A percentile compares a stretch with the other conserved stretches of the same genome.
phyloP scores from a whole-genome alignment of 2,113 vertebrate species.

The Hemibagrus wyckioides region DNA sequence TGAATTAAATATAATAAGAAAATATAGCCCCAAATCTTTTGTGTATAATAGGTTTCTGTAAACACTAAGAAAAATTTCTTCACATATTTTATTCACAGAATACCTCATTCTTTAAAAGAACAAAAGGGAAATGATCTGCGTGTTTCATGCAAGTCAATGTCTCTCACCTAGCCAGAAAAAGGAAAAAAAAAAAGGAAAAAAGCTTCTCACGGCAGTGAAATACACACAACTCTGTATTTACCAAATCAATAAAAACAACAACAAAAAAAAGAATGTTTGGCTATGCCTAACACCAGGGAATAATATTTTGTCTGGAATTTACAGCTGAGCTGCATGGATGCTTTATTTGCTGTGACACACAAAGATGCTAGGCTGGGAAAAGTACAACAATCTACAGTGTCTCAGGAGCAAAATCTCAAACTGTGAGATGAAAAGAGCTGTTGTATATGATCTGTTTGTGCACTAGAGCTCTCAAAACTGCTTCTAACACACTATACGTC shows the following conservation, averaged over 20 bases:
- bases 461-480: background rate
- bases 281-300: slow-evolving; percentile 7
- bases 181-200: background rate
- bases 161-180: background rate
- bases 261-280: background rate
- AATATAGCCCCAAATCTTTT: background rate
- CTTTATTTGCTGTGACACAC: slow-evolving; percentile 23
- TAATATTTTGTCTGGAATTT: slow-evolving; percentile 27
- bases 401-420: slow-evolving; percentile 23
- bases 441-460: slow-evolving; percentile 30
- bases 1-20: too few relatives aligned
- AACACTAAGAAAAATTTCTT: background rate
- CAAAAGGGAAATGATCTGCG: background rate
- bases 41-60: background rate
- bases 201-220: background rate
- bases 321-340: slow-evolving; percentile 1
- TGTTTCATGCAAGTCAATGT: background rate
- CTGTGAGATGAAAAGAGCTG: slow-evolving; percentile 28
- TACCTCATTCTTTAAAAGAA: background rate
- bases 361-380: slow-evolving; percentile 20
- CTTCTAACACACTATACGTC: background rate
- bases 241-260: slow-evolving; percentile 9
- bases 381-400: slow-evolving; percentile 8
- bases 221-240: background rate
- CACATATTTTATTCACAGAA: background rate